Conservation (phyloP, 2,888 invertebrate genomes). For the Eulithis prunata region DNA sequence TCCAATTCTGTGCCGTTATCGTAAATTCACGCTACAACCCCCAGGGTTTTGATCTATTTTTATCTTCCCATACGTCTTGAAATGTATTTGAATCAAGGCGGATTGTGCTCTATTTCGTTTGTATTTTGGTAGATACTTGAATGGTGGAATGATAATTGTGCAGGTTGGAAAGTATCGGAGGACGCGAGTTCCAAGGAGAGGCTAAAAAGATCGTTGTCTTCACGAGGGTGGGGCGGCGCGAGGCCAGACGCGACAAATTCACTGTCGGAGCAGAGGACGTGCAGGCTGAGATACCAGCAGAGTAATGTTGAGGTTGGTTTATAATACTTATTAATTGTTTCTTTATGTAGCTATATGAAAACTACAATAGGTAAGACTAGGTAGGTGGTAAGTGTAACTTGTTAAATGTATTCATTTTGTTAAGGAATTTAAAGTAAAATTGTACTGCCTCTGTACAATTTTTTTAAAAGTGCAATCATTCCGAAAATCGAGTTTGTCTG, state of each 20-base stretch:
- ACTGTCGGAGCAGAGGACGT: slow-evolving; percentile 86
- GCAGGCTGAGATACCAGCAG: slow-evolving; percentile 95
- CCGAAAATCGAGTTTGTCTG: no score
- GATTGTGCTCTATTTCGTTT: slow-evolving; percentile 35
- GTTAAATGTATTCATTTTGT: no score
- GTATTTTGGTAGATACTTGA: slow-evolving; percentile 23
- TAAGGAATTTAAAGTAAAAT: no score
- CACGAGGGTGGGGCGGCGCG: slow-evolving; percentile 82
- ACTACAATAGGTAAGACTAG: no score
- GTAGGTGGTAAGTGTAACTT: no score
- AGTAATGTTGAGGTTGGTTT: slow-evolving; percentile 91
- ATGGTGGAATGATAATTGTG: slow-evolving; percentile 26
- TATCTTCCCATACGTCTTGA: slow-evolving; percentile 39
- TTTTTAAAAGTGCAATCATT: no score
- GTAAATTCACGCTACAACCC: slow-evolving; percentile 46
- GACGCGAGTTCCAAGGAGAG: slow-evolving; percentile 85
- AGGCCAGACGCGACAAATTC: slow-evolving; percentile 87
- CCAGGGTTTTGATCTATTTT: slow-evolving; percentile 45
- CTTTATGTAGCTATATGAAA: no score
- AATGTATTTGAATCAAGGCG: slow-evolving; percentile 22
- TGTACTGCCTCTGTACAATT: no score
- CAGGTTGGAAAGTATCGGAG: slow-evolving; percentile 95
- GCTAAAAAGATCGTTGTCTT: slow-evolving; percentile 85
- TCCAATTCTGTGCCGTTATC: slow-evolving; percentile 42
- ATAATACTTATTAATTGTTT: neutral